Evolutionary conservation across 1,140 invertebrate species (phyloP).

Genomic region (Triops longicaudatus): DNA sequence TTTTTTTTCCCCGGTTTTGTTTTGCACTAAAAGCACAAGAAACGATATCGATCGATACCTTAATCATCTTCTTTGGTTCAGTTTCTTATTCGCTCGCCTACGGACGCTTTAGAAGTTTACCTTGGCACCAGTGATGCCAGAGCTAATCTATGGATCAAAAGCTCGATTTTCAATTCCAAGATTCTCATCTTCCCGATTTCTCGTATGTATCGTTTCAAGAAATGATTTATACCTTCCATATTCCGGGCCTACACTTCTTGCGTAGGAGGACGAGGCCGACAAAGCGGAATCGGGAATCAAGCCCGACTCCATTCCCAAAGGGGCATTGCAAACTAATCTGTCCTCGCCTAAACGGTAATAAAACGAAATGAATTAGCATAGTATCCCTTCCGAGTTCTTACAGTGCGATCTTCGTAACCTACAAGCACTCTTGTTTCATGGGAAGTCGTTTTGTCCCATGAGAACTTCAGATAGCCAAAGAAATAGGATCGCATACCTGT

Average conservation of each 20-base stretch:
- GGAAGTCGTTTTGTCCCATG: neutral
- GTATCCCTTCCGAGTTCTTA: neutral
- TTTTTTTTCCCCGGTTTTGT: neutral
- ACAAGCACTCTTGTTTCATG: no score
- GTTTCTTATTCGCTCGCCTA: neutral
- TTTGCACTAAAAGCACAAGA: neutral
- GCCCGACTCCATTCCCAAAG: conserved; percentile 86
- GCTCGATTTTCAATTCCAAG: conserved; percentile 30
- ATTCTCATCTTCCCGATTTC: conserved; percentile 32
- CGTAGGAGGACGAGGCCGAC: conserved; percentile 47
- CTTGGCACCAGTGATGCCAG: neutral
- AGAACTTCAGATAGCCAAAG: neutral
- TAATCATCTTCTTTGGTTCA: neutral
- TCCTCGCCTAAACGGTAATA: conserved; percentile 35
- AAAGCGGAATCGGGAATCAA: conserved; percentile 75
- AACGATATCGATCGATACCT: conserved; percentile 1
- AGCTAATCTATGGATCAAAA: conserved; percentile 30
- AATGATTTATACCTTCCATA: conserved; percentile 33
- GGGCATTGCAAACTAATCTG: conserved; percentile 56
- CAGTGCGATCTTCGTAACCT: no score
- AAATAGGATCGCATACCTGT: neutral
- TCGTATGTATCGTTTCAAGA: conserved; percentile 30
- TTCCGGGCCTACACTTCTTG: conserved; percentile 35
- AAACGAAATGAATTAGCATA: neutral
- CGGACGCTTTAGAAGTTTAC: neutral